These are phyloP conservation scores for Colletes latitarsis DNA, from an alignment of 1,140 invertebrate genomes.

Conservation along the genomic window DNA sequence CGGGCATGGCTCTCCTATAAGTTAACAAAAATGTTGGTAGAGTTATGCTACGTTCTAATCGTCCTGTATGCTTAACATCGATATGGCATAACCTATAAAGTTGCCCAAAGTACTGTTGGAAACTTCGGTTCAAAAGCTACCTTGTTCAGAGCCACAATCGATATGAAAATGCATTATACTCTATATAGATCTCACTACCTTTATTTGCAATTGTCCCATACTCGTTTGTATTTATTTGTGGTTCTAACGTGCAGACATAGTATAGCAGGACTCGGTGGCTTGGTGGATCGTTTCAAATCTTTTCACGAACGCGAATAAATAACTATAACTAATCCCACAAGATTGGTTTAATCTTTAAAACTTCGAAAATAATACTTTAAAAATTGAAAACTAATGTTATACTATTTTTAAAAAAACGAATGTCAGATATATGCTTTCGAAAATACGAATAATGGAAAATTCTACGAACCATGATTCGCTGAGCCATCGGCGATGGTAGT, in stretches of 20 bases:
- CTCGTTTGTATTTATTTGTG: slow-evolving; percentile 42
- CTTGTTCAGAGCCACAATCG: not conserved
- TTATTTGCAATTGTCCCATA: slow-evolving; percentile 20
- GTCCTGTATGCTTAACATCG: not conserved
- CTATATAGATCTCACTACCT: not conserved
- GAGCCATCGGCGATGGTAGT: not conserved
- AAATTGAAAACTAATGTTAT: too few relatives aligned
- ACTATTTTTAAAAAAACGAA: too few relatives aligned
- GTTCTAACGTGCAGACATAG: not conserved
- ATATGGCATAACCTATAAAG: not conserved
- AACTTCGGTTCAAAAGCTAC: not conserved
- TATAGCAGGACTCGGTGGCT: not conserved
- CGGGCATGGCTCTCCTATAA: not conserved
- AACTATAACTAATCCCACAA: not conserved
- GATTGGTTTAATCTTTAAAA: not conserved
- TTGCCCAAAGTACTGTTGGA: not conserved
- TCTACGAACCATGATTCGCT: not conserved
- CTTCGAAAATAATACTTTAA: too few relatives aligned
- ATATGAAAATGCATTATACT: slow-evolving; percentile 12
- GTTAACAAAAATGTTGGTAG: not conserved
- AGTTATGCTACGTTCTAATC: not conserved
- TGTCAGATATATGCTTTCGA: not conserved
- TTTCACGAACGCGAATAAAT: not conserved
- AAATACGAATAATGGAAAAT: too few relatives aligned
- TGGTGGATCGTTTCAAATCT: not conserved